These are phyloP conservation scores for Metridium senile DNA, from an alignment of 92 coral and sea anemone genomes.

Conservation along the genomic window DNA sequence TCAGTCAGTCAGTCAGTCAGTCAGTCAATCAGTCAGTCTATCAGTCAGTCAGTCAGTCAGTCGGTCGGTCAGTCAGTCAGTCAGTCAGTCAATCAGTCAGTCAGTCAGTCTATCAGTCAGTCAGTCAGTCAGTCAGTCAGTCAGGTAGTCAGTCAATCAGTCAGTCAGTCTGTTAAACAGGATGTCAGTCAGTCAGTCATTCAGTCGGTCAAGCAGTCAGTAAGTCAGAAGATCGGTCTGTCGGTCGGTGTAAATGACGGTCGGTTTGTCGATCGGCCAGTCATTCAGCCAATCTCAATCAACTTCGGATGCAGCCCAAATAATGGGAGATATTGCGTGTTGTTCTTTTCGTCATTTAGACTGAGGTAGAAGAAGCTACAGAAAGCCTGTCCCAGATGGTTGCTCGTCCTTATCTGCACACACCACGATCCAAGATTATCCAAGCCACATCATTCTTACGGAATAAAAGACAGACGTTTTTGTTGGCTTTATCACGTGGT, in stretches of 20 bases:
- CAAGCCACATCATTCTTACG: constrained; percentile 78
- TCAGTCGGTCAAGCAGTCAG: background rate
- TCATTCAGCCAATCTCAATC: too few relatives aligned
- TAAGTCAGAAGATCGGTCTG: background rate
- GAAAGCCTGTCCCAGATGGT: constrained; percentile 96
- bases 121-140: background rate
- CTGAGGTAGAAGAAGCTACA: constrained; percentile 94
- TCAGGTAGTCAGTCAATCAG: background rate
- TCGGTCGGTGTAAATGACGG: background rate
- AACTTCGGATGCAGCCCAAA: too few relatives aligned
- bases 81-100: background rate
- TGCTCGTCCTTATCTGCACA: constrained; percentile 92
- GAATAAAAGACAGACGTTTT: constrained; percentile 79
- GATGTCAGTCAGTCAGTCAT: background rate
- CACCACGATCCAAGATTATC: constrained; percentile 90
- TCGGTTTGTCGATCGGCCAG: background rate
- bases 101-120: background rate
- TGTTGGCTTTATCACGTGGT: constrained; percentile 90
- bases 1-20: background rate
- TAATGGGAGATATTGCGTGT: too few relatives aligned
- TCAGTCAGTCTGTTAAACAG: background rate
- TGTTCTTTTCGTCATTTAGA: too few relatives aligned
- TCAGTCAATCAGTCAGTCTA: background rate
- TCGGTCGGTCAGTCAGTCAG: background rate
- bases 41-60: constrained; percentile 1